phyloP scores from a whole-genome alignment of 2,888 invertebrate genomes.

The Tetheella fluctuosa region DNA sequence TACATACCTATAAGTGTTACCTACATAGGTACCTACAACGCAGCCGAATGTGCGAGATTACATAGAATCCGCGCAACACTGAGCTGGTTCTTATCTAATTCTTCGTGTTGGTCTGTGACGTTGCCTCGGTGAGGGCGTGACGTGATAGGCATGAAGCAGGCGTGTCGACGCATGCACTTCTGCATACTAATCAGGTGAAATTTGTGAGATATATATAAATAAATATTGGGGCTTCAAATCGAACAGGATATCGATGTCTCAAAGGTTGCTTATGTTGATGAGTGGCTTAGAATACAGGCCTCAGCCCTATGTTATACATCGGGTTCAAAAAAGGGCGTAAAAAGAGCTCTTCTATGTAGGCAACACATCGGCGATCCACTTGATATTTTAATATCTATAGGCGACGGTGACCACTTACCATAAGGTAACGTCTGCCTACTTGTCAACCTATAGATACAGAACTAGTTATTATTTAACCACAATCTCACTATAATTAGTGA shows the following conservation, averaged over 20 bases:
- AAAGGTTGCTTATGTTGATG: conserved; percentile 30
- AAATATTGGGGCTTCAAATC: conserved; percentile 23
- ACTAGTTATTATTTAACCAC: no score
- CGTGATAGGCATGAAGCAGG: conserved; percentile 54
- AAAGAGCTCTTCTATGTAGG: no score
- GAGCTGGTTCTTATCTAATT: conserved; percentile 49
- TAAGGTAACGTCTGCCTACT: no score
- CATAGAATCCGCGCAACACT: conserved; percentile 9
- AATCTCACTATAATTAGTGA: no score
- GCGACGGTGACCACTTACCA: no score
- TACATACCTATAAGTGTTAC: neutral
- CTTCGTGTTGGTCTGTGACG: conserved; percentile 35
- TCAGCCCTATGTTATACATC: no score
- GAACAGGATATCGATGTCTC: conserved; percentile 64
- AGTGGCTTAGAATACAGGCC: neutral
- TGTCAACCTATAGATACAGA: no score
- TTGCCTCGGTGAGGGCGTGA: conserved; percentile 43
- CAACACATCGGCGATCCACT: no score
- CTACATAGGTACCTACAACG: no score
- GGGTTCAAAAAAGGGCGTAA: no score
- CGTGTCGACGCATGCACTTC: conserved; percentile 32
- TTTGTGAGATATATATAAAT: conserved; percentile 49
- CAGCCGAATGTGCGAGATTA: conserved; percentile 28
- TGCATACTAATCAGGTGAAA: conserved; percentile 75
- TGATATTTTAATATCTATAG: no score